A percentile compares a stretch with the other conserved stretches of the same genome.
Conservation (phyloP, 2,888 invertebrate species). For the Megastigmus dorsalis region DNA sequence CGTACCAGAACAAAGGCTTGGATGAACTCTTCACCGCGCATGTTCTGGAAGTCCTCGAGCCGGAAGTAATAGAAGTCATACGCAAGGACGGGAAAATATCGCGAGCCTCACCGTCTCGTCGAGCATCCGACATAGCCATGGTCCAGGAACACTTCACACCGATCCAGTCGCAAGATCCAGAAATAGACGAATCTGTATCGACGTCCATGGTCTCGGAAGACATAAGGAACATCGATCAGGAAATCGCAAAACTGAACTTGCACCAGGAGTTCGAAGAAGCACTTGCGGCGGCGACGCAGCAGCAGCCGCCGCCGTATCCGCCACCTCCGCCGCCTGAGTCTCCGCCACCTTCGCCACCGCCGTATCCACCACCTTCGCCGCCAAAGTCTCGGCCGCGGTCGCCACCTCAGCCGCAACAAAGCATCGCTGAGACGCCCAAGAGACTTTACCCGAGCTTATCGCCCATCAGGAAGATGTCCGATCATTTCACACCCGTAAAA, state of each 20-base stretch:
- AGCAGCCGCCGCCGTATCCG: too few relatives aligned
- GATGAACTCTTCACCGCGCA: slow-evolving; percentile 33
- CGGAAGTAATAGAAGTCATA: slow-evolving; percentile 26
- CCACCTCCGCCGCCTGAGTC: too few relatives aligned
- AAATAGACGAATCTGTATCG: background rate
- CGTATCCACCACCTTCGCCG: too few relatives aligned
- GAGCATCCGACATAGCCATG: background rate
- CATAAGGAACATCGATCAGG: slow-evolving; percentile 21
- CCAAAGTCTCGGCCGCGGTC: too few relatives aligned
- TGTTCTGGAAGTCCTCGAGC: slow-evolving; percentile 46
- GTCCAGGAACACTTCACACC: slow-evolving; percentile 12
- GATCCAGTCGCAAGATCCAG: background rate
- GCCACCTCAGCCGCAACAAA: background rate
- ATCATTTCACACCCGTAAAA: slow-evolving; percentile 29
- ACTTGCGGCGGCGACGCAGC: background rate
- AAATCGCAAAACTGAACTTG: slow-evolving; percentile 12
- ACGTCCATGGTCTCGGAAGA: slow-evolving; percentile 39
- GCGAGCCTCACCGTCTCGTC: background rate
- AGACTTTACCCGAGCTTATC: slow-evolving; percentile 24
- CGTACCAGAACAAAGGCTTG: background rate
- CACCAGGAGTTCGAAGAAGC: background rate
- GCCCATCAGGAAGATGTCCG: slow-evolving; percentile 2
- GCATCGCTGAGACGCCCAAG: slow-evolving; percentile 31
- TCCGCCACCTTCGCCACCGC: too few relatives aligned
- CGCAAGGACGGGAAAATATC: background rate